Base-by-base conservation (phyloP, 2,888 invertebrate species). In the Pyralis farinalis region DNA sequence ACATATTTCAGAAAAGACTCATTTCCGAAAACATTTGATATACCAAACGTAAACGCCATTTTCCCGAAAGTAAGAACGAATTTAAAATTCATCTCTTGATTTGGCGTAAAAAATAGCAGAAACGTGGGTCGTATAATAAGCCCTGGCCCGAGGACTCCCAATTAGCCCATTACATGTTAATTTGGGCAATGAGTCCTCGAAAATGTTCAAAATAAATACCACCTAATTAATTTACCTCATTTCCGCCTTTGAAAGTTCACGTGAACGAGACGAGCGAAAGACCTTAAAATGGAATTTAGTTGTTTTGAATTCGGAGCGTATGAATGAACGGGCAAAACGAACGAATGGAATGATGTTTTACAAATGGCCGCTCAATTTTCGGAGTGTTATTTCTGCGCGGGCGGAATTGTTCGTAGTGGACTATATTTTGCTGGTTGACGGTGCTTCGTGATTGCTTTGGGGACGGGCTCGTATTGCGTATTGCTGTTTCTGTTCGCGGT, bases 321-420 rank as follows among this genome's bases (percentile, higher is more conserved):
- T 35, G 35, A 35, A 37, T 20, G 36, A 37, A 29, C 20, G 20
- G 20, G 9, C 32, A n/a, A 12, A 10, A 37, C 29, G 36, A 33
- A 33, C 20, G 22, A 42, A 42, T 35, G 21, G 27, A 33, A 36
- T 36, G 7, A 36, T 33, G 35, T 33, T 43, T 36, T 10, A 34
- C 37, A 25, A 40, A 38, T 35, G 25, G 3, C 34, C 8, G 25
- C 37, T 35, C 33, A 25, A 34, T 42, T 35, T n/a, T 25, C 22
- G 10, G 9, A 6, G 22, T n/a, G 1, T 8, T 7, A 16, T 16
- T 16, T 16, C 16, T 16, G 16, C 16, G 16, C 16, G 16, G 16
- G 3, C 2, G 25, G n/a, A 21, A 25, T 25, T 25, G 25, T 8
- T 25, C 5, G 7, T 5, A 1, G n/a, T 7, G 3, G 25, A 4